Evolutionary conservation across 2,888 invertebrate genomes (phyloP).

Genomic region (Eucera pruinosa): DNA sequence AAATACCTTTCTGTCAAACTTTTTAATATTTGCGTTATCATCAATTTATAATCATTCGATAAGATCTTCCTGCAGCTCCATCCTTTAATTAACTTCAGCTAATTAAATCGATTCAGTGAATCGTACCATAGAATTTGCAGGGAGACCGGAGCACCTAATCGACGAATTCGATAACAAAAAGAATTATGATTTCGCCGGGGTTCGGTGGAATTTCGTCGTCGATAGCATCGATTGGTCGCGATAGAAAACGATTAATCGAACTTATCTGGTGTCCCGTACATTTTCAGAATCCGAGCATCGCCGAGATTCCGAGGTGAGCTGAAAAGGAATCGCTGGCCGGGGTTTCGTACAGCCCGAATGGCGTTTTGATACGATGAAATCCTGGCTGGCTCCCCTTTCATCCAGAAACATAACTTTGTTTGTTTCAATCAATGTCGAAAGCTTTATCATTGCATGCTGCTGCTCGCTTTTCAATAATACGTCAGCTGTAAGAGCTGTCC

Average conservation of each 20-base stretch:
- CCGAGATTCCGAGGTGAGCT: slow-evolving; percentile 76
- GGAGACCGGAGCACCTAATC: slow-evolving; percentile 5
- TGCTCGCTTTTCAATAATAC: not conserved
- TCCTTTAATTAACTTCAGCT: slow-evolving; percentile 24
- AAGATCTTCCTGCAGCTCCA: not conserved
- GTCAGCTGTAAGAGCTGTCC: no score
- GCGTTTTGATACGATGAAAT: slow-evolving; percentile 45
- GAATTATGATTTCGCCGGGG: slow-evolving; percentile 30
- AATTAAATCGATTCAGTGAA: slow-evolving; percentile 27
- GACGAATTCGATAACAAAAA: slow-evolving; percentile 34
- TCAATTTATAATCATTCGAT: not conserved
- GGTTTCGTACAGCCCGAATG: slow-evolving; percentile 24
- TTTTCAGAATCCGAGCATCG: slow-evolving; percentile 73
- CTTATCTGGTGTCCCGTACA: slow-evolving; percentile 57
- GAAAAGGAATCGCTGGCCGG: slow-evolving; percentile 59
- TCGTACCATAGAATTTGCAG: slow-evolving; percentile 18
- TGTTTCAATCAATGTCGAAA: slow-evolving; percentile 2
- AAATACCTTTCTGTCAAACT: not conserved
- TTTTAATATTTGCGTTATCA: no score
- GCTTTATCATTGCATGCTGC: not conserved
- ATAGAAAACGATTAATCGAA: slow-evolving; percentile 56
- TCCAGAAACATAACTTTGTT: slow-evolving; percentile 48
- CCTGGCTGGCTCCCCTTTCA: slow-evolving; percentile 36
- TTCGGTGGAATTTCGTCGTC: slow-evolving; percentile 28
- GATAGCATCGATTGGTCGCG: slow-evolving; percentile 51